Base-by-base conservation (phyloP, 2,888 invertebrate genomes). In the Elysia crispata region DNA sequence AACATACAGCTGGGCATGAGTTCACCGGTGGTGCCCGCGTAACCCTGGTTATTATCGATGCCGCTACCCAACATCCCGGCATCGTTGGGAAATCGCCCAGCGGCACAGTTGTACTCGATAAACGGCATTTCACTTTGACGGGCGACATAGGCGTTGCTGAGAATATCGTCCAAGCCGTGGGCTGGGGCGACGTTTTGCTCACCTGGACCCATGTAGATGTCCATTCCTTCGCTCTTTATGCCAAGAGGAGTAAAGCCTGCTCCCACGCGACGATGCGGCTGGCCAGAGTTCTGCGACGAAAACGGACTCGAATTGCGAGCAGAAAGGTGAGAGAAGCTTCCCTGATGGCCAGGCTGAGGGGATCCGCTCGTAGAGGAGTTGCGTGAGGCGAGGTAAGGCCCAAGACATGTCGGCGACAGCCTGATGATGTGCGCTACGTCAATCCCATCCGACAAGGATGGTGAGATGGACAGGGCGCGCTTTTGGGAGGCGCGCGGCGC, bases 401-500 rank as follows among this genome's bases (percentile, higher is more conserved):
- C 86, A 76, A 93, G 87, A 23, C 92, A 92, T 1, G 92, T 92
- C 25, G 93, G 92, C 0, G 93, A 93, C 66, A 90, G 89, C 41
- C 93, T 86, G 76, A 93, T 93, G 64, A 93, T 86, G 50, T 89
- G 87, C 78, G 91, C 91, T 74, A 93, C 86, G 83, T 93, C 93
- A 49, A 92, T 80, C 25, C 90, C 90, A 69, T 89, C 89, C 50
- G 89, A 89, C 25, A 90, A 86, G 15, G 90, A 86, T 0, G 91
- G 91, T 1, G 91, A 92, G 76, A 90, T 86, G 0, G 92, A 91
- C 25, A 90, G 83, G 0, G 91, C 90, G 50, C 91, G 82, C 76
- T 91, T 91, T 69, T 85, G 85, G n/a, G 86, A 84, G 13, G 85
- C 84, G 49, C 90, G 83, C 41, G 41, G 41, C 15, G 87, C 86